Base-by-base conservation (phyloP, 2,113 vertebrate genomes). In the Silurus meridionalis region DNA sequence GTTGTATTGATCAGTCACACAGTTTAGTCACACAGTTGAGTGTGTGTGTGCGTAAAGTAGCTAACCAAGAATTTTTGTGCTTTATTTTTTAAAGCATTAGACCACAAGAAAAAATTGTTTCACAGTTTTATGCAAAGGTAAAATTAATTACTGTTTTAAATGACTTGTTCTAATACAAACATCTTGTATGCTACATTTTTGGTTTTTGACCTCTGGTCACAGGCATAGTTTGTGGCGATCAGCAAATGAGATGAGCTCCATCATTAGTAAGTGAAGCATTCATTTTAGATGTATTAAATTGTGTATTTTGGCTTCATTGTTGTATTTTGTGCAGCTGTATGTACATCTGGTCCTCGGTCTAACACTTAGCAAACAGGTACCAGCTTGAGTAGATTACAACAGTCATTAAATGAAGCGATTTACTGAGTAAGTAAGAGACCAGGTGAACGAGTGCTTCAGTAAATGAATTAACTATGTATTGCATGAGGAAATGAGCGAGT, bases 361-460 rank as follows among this genome's bases (percentile, higher is more conserved):
- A 52, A 50, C 46, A 3, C 0, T 58, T 3, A 83, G 8, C 8
- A 5, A 23, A 11, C 4, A 19, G 8, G 14, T 37, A 37, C 3
- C 8, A 61, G 7, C 15, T 23, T 74, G 53, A 74, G 55, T 25
- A 37, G 37, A 50, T 63, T 61, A 84, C 6, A 0, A 25, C 25
- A 17, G 25, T 80, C 25, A 58, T 19, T 79, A 79, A 79, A 79
- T 52, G 46, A 52, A 25, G 11, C 3, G 6, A 48, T 58, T 37
- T 28, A 83, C 6, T 7, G 48, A 53, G 57, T 81, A 23, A 50
- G 23, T 67, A 60, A 60, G 15, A 21, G 8, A 58, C n/a, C 28
- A 69, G 46, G n/a, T 71, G 64, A 82, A 64, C 6, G 25, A 6
- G 71, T 84, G 71, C 53, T 79, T 79, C n/a, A 53, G 23, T 61